phyloP scores from a whole-genome alignment of 2,113 vertebrate species.

The Delphinapterus leucas region DNA sequence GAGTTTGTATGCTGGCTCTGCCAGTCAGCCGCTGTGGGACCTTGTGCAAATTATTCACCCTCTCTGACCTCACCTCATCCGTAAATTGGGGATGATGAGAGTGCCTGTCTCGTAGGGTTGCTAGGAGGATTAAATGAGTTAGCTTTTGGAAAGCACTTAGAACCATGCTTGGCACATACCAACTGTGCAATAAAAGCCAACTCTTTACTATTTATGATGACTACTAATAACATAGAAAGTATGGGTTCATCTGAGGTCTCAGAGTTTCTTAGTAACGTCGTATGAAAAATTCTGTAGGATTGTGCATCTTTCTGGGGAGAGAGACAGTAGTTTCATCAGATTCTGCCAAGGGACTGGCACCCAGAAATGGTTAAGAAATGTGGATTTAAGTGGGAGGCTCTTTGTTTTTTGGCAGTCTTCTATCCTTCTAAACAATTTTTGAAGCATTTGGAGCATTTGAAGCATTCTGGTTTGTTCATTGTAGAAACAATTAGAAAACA shows the following conservation, averaged over 20 bases:
- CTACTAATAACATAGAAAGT: neutral
- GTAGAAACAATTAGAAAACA: constrained; percentile 21
- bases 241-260: neutral
- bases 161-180: neutral
- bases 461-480: neutral
- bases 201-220: neutral
- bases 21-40: neutral
- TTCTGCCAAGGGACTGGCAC: neutral
- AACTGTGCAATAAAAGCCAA: neutral
- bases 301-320: neutral
- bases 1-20: neutral
- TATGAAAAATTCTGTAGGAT: neutral
- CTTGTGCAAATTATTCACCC: too few species aligned
- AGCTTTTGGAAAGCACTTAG: neutral
- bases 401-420: neutral
- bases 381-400: neutral
- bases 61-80: neutral
- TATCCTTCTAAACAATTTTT: neutral
- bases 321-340: neutral
- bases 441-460: neutral
- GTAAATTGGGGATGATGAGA: neutral
- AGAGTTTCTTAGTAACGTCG: neutral
- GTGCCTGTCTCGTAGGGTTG: neutral
- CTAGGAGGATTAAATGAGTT: neutral
- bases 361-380: neutral